phyloP scores from a whole-genome alignment of 2,797 vertebrate genomes.

The Enteromius radiatus region DNA sequence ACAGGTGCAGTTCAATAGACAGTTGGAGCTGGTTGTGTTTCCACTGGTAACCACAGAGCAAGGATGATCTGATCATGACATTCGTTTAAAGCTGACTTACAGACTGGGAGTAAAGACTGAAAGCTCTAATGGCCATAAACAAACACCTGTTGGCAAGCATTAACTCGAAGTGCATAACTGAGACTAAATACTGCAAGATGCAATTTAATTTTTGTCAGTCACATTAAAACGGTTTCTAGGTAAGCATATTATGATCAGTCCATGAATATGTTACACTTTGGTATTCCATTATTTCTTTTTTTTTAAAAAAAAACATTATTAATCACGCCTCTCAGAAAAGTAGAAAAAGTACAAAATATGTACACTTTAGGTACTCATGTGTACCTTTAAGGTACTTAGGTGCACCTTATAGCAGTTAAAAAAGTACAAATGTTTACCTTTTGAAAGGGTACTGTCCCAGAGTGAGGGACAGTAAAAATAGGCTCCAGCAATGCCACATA shows the following conservation, averaged over 20 bases:
- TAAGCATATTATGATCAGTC: background rate
- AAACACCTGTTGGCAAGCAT: conserved; percentile 10
- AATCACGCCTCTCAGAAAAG: background rate
- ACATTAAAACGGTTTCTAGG: background rate
- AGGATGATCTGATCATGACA: background rate
- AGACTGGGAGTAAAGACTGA: background rate
- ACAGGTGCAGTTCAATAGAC: conserved; percentile 39
- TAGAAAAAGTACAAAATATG: background rate
- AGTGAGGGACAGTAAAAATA: background rate
- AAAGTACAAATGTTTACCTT: background rate
- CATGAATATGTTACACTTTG: background rate
- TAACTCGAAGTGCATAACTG: background rate
- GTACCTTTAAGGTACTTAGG: background rate
- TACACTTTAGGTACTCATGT: background rate
- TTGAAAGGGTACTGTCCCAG: background rate
- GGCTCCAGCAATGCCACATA: background rate
- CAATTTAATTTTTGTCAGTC: background rate
- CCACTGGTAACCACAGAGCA: conserved; percentile 1
- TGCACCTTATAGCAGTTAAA: background rate
- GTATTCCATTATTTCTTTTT: background rate
- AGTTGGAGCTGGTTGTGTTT: conserved; percentile 8
- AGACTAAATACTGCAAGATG: background rate
- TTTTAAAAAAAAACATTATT: background rate
- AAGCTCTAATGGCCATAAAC: background rate
- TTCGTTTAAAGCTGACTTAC: conserved; percentile 11